Conservation (phyloP, 2,113 vertebrate genomes). For the Pollimyrus isidori region DNA sequence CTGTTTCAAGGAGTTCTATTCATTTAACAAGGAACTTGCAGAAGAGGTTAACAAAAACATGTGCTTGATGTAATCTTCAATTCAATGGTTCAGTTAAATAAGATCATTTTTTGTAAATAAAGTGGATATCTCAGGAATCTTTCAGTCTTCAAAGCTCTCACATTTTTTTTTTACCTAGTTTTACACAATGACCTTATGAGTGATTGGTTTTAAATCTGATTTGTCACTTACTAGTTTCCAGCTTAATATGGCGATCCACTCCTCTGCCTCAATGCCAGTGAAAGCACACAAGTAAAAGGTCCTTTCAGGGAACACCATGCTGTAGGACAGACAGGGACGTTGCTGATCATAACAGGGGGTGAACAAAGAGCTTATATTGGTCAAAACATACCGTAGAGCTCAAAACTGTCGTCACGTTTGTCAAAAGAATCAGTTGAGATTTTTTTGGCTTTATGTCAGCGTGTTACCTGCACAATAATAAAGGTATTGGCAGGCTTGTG, state of each 20-base stretch:
- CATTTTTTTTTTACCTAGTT: neutral
- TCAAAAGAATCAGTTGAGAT: neutral
- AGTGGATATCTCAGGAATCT: neutral
- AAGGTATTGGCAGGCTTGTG: neutral
- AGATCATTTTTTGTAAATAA: neutral
- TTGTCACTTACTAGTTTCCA: constrained; percentile 84
- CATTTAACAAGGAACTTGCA: neutral
- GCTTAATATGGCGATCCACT: constrained; percentile 88
- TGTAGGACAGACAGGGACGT: constrained; percentile 38
- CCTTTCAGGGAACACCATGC: constrained; percentile 87
- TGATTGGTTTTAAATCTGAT: neutral
- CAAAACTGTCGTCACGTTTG: neutral
- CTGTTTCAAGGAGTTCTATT: neutral
- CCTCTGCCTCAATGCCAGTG: constrained; percentile 85
- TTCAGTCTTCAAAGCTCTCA: neutral
- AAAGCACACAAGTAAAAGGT: constrained; percentile 88
- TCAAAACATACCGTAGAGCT: neutral
- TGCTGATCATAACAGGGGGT: neutral
- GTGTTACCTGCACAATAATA: neutral
- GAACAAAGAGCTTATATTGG: neutral
- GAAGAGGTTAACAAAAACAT: neutral
- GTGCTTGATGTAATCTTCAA: neutral
- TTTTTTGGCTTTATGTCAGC: neutral
- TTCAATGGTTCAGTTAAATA: neutral
- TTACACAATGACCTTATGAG: neutral